Conservation (phyloP, 2,113 vertebrate genomes). For the Daubentonia madagascariensis region DNA sequence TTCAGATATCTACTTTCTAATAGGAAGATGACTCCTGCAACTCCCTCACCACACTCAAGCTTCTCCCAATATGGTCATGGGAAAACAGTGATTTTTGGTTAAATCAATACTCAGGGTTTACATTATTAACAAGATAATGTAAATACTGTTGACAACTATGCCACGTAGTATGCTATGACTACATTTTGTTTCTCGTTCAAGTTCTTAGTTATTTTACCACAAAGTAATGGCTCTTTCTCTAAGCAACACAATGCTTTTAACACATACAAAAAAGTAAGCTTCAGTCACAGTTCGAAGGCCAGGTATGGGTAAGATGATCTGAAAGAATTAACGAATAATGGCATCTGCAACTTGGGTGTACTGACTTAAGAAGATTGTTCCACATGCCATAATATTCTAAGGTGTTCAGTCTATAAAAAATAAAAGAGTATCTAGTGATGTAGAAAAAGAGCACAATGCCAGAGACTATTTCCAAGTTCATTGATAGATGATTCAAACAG, state of each 20-base stretch:
- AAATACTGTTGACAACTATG: background rate
- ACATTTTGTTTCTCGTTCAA: background rate
- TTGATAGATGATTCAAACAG: accelerated
- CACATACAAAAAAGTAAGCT: background rate
- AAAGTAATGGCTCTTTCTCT: background rate
- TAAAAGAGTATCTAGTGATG: background rate
- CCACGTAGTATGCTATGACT: background rate
- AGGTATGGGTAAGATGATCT: background rate
- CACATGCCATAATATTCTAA: background rate
- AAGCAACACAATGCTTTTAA: background rate
- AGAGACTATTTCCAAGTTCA: background rate
- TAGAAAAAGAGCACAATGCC: background rate
- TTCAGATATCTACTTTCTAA: background rate
- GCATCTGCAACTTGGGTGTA: background rate
- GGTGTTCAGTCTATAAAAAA: background rate
- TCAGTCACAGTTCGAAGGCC: background rate
- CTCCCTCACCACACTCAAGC: background rate
- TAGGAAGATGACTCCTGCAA: background rate
- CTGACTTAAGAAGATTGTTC: background rate
- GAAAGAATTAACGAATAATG: background rate
- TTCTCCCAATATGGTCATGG: background rate
- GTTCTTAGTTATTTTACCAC: background rate
- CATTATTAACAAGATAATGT: background rate
- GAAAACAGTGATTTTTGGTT: background rate
- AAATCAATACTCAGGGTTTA: background rate